Evolutionary conservation across 2,113 vertebrate genomes (phyloP), one percentile per base, ranked within the genome.

Genomic region (Sapajus apella): DNA sequence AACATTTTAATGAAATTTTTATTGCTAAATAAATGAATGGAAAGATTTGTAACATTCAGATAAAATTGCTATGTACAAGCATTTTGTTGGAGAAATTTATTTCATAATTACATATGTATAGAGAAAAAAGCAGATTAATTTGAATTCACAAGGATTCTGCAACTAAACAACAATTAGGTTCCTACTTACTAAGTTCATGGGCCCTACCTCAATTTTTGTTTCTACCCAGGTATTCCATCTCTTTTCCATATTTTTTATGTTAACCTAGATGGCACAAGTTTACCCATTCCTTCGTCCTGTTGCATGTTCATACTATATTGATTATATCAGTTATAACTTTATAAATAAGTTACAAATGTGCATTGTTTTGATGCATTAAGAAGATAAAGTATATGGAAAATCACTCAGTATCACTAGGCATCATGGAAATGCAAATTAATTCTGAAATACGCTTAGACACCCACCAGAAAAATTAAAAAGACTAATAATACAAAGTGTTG

Each of bases 111-210:
- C 32, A 35, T 50, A 21, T 27, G 9, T 81, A 87, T 80, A 55
- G 40, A 52, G 7, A 1, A 94, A 82, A 61, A 86, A 83, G 79
- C 6, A 21, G 25, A 80, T 47, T 92, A 73, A 50, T 61, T 87
- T 97, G 45, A 83, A 92, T 55, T 92, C 61, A 64, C 68, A 92
- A 4, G 13, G 18, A 84, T 96, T 94, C 40, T 93, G 20, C 47
- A 47, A 12, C 20, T 94, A 55, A 73, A 32, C 50, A 70, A 5
- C 35, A 90, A 20, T 25, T 90, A 8, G 32, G 27, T 64, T 85
- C 3, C 14, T 95, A 11, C 47, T 88, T 85, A 72, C 47, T 76
- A 94, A 88, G 6, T 16, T 91, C 55, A 40, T 35, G 14, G 64
- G 5, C 1, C 0, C 23, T 55, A n/a, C 30, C 12, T 91, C 91